Evolutionary conservation across 2,888 invertebrate species (phyloP), one percentile per base, ranked within the genome.

Genomic region (Drosophila paramelanica): DNA sequence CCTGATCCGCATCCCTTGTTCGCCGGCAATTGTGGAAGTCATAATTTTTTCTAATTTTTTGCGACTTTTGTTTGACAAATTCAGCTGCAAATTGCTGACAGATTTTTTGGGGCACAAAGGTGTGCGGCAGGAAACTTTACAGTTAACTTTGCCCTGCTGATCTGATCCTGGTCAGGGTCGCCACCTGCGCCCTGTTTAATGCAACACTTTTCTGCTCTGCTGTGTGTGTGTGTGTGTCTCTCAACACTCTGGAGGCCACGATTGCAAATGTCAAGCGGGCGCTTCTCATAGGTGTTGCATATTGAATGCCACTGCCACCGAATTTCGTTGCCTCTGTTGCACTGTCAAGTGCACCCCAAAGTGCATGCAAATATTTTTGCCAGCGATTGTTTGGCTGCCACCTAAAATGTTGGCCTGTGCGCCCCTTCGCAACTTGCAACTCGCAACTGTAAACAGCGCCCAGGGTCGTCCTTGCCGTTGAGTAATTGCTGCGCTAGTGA

Each of bases 331-430:
- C 8, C 39, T 65, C 42, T n/a, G 25, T 10, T 36, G 60, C 50
- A 50, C 14, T 53, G 52, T 45, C 78, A 84, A 82, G 70, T 87
- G 79, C 71, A 78, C 73, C 85, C 79, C 68, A 78, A 76, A 87
- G 82, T 84, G 81, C 69, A 82, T 81, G 85, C 81, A 87, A 82
- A 82, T 82, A 79, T 81, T 84, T 87, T 87, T 76, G 88, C 66
- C 81, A 77, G 67, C 84, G 62, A 73, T 77, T 80, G 81, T 80
- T 80, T 65, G 62, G 56, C 39, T 69, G 67, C 49, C 67, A 46
- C 55, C 61, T 59, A 69, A 68, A 81, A 68, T 59, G 61, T 38
- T 62, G 45, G 58, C 39, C 69, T 60, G 57, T 60, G 59, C 59
- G 47, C 52, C 50, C 59, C 45, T 43, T 52, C 14, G 20, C 41